phyloP scores from a whole-genome alignment of 2,888 invertebrate genomes.

The Hemithea aestivaria region DNA sequence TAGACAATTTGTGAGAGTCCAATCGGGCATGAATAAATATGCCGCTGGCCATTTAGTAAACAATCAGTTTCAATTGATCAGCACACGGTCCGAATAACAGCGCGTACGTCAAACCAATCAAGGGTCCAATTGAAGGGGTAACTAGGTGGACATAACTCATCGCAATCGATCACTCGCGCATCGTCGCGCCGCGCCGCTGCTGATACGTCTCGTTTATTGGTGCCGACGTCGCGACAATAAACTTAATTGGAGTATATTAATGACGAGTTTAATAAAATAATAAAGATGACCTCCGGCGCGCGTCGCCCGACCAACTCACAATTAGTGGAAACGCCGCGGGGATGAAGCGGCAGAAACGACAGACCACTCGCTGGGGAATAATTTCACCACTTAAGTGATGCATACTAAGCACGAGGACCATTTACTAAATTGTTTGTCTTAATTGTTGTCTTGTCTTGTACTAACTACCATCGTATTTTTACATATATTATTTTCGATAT shows the following conservation, averaged over 20 bases:
- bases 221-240: slow-evolving; percentile 68
- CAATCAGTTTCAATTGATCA: slow-evolving; percentile 70
- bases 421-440: slow-evolving; percentile 4
- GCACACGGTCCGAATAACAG: slow-evolving; percentile 51
- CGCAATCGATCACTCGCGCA: slow-evolving; percentile 68
- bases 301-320: slow-evolving; percentile 49
- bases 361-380: slow-evolving; percentile 10
- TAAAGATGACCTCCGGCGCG: slow-evolving; percentile 57
- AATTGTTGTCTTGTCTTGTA: too few species aligned
- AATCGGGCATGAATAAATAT: slow-evolving; percentile 32
- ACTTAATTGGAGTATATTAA: slow-evolving; percentile 73
- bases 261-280: slow-evolving; percentile 65
- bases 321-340: slow-evolving; percentile 42
- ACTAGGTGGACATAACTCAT: slow-evolving; percentile 72
- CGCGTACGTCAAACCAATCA: slow-evolving; percentile 74
- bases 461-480: too few species aligned
- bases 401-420: slow-evolving; percentile 6
- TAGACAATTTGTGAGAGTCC: slow-evolving; percentile 25
- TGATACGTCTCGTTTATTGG: slow-evolving; percentile 67
- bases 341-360: slow-evolving; percentile 14
- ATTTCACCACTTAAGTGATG: slow-evolving; percentile 11
- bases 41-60: slow-evolving; percentile 47
- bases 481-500: too few species aligned
- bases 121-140: slow-evolving; percentile 75
- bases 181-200: slow-evolving; percentile 41